These are phyloP conservation scores for Desmophyllum pertusum DNA, from an alignment of 92 coral and sea anemone genomes.

Conservation along the genomic window DNA sequence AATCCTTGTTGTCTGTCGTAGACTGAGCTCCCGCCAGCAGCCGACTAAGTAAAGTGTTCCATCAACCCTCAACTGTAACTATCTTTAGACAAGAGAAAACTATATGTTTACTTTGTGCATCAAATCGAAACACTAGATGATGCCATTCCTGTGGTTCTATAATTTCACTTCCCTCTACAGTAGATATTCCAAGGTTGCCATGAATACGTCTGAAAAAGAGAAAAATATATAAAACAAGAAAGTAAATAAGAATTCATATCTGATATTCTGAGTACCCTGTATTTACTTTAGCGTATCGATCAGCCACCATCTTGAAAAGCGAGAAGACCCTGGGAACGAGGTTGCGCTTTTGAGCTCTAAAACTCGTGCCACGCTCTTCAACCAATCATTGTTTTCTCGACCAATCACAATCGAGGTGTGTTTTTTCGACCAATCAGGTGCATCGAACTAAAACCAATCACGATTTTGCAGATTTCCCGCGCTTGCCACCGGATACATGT, in stretches of 20 bases:
- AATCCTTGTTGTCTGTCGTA: neutral
- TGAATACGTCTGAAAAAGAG: conserved; percentile 66
- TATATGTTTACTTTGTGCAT: conserved; percentile 84
- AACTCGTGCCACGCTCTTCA: neutral
- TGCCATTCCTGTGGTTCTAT: conserved; percentile 93
- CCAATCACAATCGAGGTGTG: neutral
- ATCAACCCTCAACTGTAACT: neutral
- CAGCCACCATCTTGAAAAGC: too few relatives aligned
- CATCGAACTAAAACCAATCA: neutral
- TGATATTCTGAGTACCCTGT: neutral
- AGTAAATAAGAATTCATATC: neutral
- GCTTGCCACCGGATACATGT: too few relatives aligned
- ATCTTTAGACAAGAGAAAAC: neutral
- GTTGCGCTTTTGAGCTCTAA: too few relatives aligned
- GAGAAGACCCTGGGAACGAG: too few relatives aligned
- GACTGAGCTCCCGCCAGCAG: neutral
- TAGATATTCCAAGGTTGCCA: conserved; percentile 77
- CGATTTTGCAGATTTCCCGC: neutral
- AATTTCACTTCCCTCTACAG: conserved; percentile 64
- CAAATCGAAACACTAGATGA: conserved; percentile 90
- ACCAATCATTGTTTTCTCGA: neutral
- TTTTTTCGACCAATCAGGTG: neutral
- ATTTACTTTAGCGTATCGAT: too few relatives aligned
- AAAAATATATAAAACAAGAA: neutral
- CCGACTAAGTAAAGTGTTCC: neutral